These are phyloP conservation scores for Gouania willdenowi DNA, from an alignment of 2,797 vertebrate genomes.

Conservation along the genomic window DNA sequence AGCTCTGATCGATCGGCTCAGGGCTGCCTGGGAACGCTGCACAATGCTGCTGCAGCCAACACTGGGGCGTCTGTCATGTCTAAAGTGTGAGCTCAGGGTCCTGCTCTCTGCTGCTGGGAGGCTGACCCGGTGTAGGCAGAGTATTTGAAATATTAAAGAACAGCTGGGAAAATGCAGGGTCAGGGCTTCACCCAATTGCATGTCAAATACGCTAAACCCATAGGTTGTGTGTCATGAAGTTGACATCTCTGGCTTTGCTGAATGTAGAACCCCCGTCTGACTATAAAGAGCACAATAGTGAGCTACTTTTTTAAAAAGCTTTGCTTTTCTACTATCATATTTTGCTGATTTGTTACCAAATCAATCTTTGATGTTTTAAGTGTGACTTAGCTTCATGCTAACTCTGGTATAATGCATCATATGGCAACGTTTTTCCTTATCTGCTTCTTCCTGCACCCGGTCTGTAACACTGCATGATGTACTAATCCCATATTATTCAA, in stretches of 20 bases:
- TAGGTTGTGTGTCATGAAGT: conserved; percentile 13
- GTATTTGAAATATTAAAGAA: conserved; percentile 65
- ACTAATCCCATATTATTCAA: no score
- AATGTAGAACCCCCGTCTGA: no score
- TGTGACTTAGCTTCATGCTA: no score
- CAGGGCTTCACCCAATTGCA: conserved; percentile 35
- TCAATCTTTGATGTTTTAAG: no score
- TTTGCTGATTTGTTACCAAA: no score
- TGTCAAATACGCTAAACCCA: conserved; percentile 29
- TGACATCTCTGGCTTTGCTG: conserved; percentile 16
- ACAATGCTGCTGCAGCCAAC: conserved; percentile 32
- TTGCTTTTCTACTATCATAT: no score
- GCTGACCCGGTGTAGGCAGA: conserved; percentile 27
- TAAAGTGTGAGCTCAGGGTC: conserved; percentile 49
- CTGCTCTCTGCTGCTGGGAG: conserved; percentile 38
- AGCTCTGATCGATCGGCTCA: conserved; percentile 59
- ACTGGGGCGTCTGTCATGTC: conserved; percentile 49
- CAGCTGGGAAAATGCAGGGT: conserved; percentile 40
- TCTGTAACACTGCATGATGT: no score
- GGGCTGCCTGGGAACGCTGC: conserved; percentile 32
- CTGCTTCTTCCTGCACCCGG: no score
- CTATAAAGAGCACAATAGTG: no score
- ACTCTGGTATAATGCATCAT: no score
- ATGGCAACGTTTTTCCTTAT: no score
- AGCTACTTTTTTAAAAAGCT: no score